phyloP scores from a whole-genome alignment of 2,888 invertebrate genomes.

The Leptopilina drosophilae region DNA sequence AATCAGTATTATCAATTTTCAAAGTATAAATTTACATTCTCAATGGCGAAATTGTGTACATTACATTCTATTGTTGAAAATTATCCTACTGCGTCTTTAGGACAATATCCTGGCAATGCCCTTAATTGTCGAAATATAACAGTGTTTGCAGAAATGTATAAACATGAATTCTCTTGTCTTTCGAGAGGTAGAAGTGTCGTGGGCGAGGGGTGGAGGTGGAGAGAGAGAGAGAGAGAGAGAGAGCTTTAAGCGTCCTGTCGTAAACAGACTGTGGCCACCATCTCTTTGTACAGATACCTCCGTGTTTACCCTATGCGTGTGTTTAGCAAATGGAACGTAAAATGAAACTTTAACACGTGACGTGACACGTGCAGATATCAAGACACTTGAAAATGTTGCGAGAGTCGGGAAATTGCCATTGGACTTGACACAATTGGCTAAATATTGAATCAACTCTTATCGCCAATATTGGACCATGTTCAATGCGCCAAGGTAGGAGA shows the following conservation, averaged over 20 bases:
- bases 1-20: no score
- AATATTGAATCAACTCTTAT: no score
- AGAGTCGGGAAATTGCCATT: no score
- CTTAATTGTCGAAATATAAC: conserved; percentile 13
- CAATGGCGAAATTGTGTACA: neutral
- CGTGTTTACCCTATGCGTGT: conserved; percentile 26
- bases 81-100: neutral
- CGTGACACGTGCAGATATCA: conserved; percentile 8
- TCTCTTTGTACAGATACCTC: conserved; percentile 24
- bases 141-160: conserved; percentile 15
- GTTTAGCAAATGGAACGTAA: conserved; percentile 38
- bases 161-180: conserved; percentile 5
- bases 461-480: no score
- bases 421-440: no score
- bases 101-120: neutral
- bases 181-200: neutral
- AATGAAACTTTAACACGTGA: conserved; percentile 21
- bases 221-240: neutral
- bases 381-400: neutral
- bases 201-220: neutral
- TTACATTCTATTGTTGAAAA: neutral
- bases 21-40: no score
- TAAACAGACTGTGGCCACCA: conserved; percentile 40
- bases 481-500: no score
- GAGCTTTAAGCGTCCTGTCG: conserved; percentile 45